Base-by-base conservation (phyloP, 2,888 invertebrate genomes). In the Steinernema scapterisci region DNA sequence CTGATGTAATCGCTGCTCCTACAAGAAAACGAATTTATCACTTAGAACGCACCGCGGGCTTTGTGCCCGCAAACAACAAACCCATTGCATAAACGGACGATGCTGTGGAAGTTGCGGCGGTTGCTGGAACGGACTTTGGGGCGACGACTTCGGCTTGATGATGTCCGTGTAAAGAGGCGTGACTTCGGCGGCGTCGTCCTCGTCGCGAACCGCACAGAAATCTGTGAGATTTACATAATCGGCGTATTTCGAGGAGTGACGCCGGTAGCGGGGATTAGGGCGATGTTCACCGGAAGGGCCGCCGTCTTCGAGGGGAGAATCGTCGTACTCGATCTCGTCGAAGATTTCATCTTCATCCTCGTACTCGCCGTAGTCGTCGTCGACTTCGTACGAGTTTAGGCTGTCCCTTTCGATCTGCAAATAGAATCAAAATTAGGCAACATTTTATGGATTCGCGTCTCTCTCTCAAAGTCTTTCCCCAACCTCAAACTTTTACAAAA, bases 171-270 rank as follows among this genome's bases (percentile, higher is more conserved):
- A 85, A 45, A 81, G 75, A 19, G 80, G 78, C n/a, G 63, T 72
- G 13, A 76, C 38, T 21, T n/a, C 38, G 5, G 44, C 43, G 3
- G 45, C 25, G 19, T 78, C 77, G 13, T 77, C 77, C 31, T 80
- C 81, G 63, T 85, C 85, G 74, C 81, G 80, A 51, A 85, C 81
- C 27, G 80, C 78, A 21, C 82, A 82, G 72, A 83, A 85, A 48
- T 85, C 84, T 9, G 81, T 73, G 19, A 85, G 79, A 75, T 85
- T 85, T 70, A 85, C 85, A 70, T 85, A 85, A 56, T 85, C 84
- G 7, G 79, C 82, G 63, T 71, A 72, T 19, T 75, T 71, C 43
- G 63, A 63, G 27, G 54, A 54, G 9, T 38, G 38, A 38, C 38
- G 38, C 54, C 54, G 54, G 25, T 54, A 63, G 63, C 63, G 63